Evolutionary conservation across 2,113 vertebrate genomes (phyloP), one percentile per base, ranked within the genome.

Genomic region (Pionites leucogaster): DNA sequence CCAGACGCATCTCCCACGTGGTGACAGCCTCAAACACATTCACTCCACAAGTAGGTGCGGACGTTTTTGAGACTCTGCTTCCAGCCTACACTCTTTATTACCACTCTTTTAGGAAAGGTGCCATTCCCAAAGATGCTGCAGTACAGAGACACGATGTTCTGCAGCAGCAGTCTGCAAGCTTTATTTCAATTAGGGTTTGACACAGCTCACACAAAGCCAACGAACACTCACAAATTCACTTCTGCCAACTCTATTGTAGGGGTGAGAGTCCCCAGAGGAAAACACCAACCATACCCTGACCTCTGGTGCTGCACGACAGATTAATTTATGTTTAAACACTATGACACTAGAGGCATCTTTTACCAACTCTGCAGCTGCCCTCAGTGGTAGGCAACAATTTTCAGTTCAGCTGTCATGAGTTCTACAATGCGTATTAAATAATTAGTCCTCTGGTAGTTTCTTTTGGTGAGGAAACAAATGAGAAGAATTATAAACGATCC

Each of bases 401-500:
- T 93, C 93, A 94, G 65, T 86, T 96, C 83, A 91, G 86, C 92
- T 91, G 95, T 84, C 93, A 76, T 22, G 72, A 88, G 81, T 60
- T 92, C 86, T 90, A 94, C 80, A 78, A 57, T 41, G 62, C n/a
- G 77, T 39, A 91, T 72, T 94, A 93, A 94, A 62, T 93, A 93
- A 96, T 92, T 96, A 94, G 88, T 93, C 90, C 95, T 91, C 62
- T 93, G 80, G 72, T 96, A 95, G 77, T 63, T 94, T 82, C 50
- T 86, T 78, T 82, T 95, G 80, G 93, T 77, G 24, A 67, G 37
- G 49, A 96, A 96, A 90, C 62, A 86, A 94, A 88, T 1, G 8
- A 83, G 76, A 62, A 95, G 60, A 95, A 88, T 82, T 53, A 94
- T 1, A 85, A 88, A 71, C 3, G 65, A 75, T 50, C 80, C 57